Evolutionary conservation across 2,888 invertebrate genomes (phyloP).

Genomic region (Chymomyza amoena): DNA sequence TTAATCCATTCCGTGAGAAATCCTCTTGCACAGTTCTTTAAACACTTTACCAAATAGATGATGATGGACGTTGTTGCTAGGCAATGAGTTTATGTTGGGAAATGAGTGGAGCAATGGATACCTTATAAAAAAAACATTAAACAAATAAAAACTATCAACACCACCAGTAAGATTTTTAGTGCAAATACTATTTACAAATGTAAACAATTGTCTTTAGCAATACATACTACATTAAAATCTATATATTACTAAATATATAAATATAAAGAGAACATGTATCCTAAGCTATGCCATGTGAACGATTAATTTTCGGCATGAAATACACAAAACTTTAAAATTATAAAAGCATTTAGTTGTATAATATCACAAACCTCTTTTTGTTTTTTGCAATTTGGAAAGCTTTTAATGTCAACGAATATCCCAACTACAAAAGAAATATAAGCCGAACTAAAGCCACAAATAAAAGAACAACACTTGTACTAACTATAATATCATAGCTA

Average conservation of each 20-base stretch:
- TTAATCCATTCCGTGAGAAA: slow-evolving; percentile 97
- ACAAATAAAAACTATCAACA: neutral
- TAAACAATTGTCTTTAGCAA: no score
- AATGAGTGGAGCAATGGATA: neutral
- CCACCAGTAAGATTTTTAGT: neutral
- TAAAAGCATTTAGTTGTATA: slow-evolving; percentile 53
- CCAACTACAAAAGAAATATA: slow-evolving; percentile 49
- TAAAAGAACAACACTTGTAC: slow-evolving; percentile 50
- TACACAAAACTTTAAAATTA: slow-evolving; percentile 16
- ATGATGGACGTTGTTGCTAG: neutral
- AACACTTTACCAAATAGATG: slow-evolving; percentile 58
- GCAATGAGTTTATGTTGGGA: neutral
- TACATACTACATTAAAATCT: no score
- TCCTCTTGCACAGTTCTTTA: slow-evolving; percentile 92
- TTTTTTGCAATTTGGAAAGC: slow-evolving; percentile 32
- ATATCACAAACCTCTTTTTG: slow-evolving; percentile 31
- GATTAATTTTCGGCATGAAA: neutral
- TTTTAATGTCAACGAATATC: slow-evolving; percentile 56
- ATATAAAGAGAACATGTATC: neutral
- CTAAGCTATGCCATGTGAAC: neutral
- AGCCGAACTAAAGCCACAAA: slow-evolving; percentile 17
- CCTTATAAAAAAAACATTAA: neutral
- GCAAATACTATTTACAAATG: neutral
- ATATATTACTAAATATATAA: no score
- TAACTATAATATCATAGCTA: slow-evolving; percentile 46